These are phyloP conservation scores for Eudemis profundana DNA, from an alignment of 2,888 invertebrate genomes.

Conservation along the genomic window DNA sequence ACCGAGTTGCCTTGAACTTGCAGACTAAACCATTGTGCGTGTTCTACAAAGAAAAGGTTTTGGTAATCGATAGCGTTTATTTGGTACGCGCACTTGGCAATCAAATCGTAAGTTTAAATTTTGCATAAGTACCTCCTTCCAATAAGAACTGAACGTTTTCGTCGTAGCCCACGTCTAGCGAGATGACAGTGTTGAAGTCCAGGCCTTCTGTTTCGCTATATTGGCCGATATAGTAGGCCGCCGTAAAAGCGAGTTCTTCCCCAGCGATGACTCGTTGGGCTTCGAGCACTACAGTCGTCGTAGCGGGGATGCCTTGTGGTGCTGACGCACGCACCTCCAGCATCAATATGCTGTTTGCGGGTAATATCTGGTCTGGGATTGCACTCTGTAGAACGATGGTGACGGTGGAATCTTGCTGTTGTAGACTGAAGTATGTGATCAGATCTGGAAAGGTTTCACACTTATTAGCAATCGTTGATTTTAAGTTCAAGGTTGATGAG, in stretches of 20 bases:
- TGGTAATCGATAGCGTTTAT: too few relatives aligned
- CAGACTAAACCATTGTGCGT: slow-evolving; percentile 53
- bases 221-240: slow-evolving; percentile 54
- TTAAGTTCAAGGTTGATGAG: neutral
- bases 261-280: slow-evolving; percentile 14
- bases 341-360: slow-evolving; percentile 47
- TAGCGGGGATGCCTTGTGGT: slow-evolving; percentile 44
- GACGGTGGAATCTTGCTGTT: slow-evolving; percentile 42
- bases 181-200: slow-evolving; percentile 46
- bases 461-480: neutral
- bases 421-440: slow-evolving; percentile 36
- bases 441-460: slow-evolving; percentile 46
- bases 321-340: slow-evolving; percentile 50
- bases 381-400: slow-evolving; percentile 40
- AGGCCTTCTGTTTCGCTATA: slow-evolving; percentile 48
- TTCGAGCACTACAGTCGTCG: slow-evolving; percentile 46
- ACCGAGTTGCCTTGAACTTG: slow-evolving; percentile 44
- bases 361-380: slow-evolving; percentile 48
- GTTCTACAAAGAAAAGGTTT: slow-evolving; percentile 50
- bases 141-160: slow-evolving; percentile 44
- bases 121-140: slow-evolving; percentile 45
- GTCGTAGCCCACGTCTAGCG: slow-evolving; percentile 51
- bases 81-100: too few relatives aligned
- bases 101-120: too few relatives aligned
- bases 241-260: slow-evolving; percentile 47